Evolutionary conservation across 1,140 invertebrate genomes (phyloP).

Genomic region (Probaryconus sp.): DNA sequence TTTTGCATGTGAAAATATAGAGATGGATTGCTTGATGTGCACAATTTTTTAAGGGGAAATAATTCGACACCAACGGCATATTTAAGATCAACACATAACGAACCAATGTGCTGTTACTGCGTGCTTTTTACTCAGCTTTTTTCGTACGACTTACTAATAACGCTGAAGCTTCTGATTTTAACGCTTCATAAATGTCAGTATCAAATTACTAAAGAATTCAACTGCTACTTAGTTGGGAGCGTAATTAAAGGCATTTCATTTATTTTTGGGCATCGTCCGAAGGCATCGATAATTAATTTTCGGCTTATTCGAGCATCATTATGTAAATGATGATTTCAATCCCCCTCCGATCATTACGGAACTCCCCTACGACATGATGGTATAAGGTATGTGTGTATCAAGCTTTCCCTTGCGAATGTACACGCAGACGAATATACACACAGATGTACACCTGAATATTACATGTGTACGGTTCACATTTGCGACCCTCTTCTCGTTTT

Average conservation of each 20-base stretch:
- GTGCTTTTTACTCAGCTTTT: conserved; percentile 50
- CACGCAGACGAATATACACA: conserved; percentile 2
- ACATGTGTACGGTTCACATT: conserved; percentile 24
- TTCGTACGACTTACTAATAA: conserved; percentile 41
- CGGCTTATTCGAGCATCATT: conserved; percentile 67
- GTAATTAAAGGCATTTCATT: conserved; percentile 68
- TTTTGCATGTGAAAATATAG: no score
- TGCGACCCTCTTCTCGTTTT: not conserved
- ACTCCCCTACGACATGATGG: conserved; percentile 22
- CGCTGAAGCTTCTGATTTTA: conserved; percentile 51
- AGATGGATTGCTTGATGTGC: not conserved
- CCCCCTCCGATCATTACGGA: conserved; percentile 64
- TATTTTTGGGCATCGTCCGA: conserved; percentile 62
- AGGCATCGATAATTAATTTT: conserved; percentile 72
- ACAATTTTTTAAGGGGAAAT: conserved; percentile 20
- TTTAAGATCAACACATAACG: conserved; percentile 41
- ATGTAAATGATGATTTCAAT: conserved; percentile 69
- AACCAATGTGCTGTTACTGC: conserved; percentile 29
- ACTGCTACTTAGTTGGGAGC: conserved; percentile 51
- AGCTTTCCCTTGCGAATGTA: conserved; percentile 24
- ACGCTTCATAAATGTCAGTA: conserved; percentile 55
- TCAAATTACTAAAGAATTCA: conserved; percentile 48
- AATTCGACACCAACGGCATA: conserved; percentile 36
- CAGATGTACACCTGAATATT: conserved; percentile 27
- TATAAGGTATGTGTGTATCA: conserved; percentile 1